Evolutionary conservation across 2,113 vertebrate genomes (phyloP).

Genomic region (Lampris megalopsis): DNA sequence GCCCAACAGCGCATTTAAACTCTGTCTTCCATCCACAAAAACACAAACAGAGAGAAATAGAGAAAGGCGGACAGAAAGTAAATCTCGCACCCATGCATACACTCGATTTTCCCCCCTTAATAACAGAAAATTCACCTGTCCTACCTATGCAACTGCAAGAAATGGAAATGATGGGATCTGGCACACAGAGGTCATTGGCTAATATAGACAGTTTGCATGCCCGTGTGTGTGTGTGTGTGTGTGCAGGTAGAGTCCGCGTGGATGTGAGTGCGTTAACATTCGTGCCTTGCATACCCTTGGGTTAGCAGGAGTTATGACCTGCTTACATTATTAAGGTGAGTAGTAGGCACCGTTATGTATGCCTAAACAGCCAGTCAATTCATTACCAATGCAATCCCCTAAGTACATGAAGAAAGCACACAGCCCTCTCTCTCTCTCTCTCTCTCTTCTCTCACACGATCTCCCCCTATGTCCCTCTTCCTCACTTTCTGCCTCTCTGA

Average conservation of each 20-base stretch:
- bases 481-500: constrained; percentile 38
- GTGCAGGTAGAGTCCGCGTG: background rate
- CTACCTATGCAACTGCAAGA: constrained; percentile 41
- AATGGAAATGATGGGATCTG: constrained; percentile 61
- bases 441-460: background rate
- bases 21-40: constrained; percentile 1
- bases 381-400: constrained; percentile 82
- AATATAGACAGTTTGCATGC: constrained; percentile 51
- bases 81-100: background rate
- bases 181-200: constrained; percentile 68
- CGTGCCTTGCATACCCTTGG: constrained; percentile 73
- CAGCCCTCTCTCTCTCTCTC: constrained; percentile 44
- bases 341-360: constrained; percentile 78
- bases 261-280: constrained; percentile 15
- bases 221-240: constrained; percentile 55
- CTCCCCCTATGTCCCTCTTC: background rate
- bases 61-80: constrained; percentile 17
- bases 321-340: constrained; percentile 81
- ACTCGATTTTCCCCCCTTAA: constrained; percentile 11
- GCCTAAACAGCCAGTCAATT: constrained; percentile 82
- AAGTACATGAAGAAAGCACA: constrained; percentile 79
- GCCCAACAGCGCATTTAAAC: background rate
- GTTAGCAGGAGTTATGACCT: constrained; percentile 79
- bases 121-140: constrained; percentile 65
- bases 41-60: constrained; percentile 7